Base-by-base conservation (phyloP, 1,140 invertebrate genomes). In the Plectrocnemia conspersa region DNA sequence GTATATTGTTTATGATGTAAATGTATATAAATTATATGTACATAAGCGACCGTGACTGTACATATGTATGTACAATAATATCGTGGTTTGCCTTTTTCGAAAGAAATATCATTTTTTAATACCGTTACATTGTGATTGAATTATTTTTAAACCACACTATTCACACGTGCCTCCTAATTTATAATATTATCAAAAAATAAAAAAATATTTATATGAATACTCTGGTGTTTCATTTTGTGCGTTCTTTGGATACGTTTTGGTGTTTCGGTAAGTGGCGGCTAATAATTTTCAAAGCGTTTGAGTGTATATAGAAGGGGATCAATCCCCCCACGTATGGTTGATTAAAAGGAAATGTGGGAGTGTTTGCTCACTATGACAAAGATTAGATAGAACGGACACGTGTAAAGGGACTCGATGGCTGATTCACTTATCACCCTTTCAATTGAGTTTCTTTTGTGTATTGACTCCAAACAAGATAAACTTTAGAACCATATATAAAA, bases 121-220 rank as follows among this genome's bases (percentile, higher is more conserved):
- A 45, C 42, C 42, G 19, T 27, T 45, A 27, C 29, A 27, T 45
- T 38, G 47, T 38, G 47, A 50, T 50, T 33, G 38, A 2, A 50
- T 10, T 27, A 50, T 50, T 50, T 50, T 13, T 38, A 35, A 47
- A 47, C 23, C 32, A 50, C 47, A 61, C 54, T 60, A 44, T 55
- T 61, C 58, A 61, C 58, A 56, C 52, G 58, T 61, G 58, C 58
- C 58, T 61, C 54, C 48, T 56, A 49, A 61, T 54, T 60, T 54
- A 49, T 60, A 52, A 53, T 32, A 38, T 38, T 38, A 52, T 54
- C 47, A 50, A 52, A 61, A 61, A 49, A 56, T 55, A 59, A 52
- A 58, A 60, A 15, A 45, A 32, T 61, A 54, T 56, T 56, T 56
- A 56, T 52, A 54, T 56, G 49, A 41, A 24, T 41, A 52, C 3